These are phyloP conservation scores for Diuraphis noxia DNA, from an alignment of 1,140 invertebrate genomes.

Conservation along the genomic window DNA sequence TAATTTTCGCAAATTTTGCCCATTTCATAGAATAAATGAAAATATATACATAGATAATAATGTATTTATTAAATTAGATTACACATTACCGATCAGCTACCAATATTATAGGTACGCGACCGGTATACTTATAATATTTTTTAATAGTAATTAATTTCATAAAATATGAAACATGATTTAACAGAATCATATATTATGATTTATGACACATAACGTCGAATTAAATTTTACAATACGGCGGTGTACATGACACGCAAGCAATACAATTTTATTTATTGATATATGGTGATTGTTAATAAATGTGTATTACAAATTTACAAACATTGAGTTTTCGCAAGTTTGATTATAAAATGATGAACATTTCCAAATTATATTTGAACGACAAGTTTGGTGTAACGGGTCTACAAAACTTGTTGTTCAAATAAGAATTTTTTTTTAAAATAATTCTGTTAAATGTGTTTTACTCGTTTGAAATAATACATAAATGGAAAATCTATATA, in stretches of 20 bases:
- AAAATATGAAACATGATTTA: not conserved
- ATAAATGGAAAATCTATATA: not conserved
- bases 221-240: not conserved
- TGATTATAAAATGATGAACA: too few relatives aligned
- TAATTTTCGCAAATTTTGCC: not conserved
- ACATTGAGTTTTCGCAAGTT: too few relatives aligned
- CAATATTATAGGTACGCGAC: not conserved
- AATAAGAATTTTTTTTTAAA: not conserved
- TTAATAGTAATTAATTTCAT: not conserved
- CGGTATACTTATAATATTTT: not conserved
- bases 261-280: not conserved
- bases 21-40: not conserved
- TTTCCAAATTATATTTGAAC: too few relatives aligned
- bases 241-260: not conserved
- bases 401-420: not conserved
- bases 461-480: not conserved
- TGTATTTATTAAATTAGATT: too few relatives aligned
- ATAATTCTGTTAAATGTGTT: not conserved
- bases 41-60: too few relatives aligned
- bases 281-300: too few relatives aligned
- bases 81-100: too few relatives aligned
- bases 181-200: too few relatives aligned
- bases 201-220: not conserved
- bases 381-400: not conserved
- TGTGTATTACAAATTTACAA: too few relatives aligned